Base-by-base conservation (phyloP, 2,888 invertebrate genomes). In the Serrognathus titanus region DNA sequence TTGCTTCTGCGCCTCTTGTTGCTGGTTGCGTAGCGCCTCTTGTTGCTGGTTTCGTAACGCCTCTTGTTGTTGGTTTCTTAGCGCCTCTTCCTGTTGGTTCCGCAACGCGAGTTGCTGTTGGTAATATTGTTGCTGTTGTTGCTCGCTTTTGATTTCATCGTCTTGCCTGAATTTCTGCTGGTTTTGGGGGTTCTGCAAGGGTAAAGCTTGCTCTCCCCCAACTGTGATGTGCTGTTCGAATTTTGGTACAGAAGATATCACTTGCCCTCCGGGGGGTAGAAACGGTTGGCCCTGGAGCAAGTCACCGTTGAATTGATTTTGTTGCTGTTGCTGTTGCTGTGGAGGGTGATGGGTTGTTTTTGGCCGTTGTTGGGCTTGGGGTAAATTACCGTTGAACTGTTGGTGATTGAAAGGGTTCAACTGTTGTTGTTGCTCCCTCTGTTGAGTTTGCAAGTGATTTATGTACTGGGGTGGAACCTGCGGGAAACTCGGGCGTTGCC, bases 141-240 rank as follows among this genome's bases (percentile, higher is more conserved):
- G 37, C 37, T 56, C 24, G 38, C 6, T 5, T 31, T 7, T 31
- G 4, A 7, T 47, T 43, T 50, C 20, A 37, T 36, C 40, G 41
- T n/a, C 10, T 24, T 20, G 7, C 4, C 24, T 11, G 49, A 55
- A 37, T 57, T 48, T 48, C 46, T 56, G 51, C 46, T 55, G 48
- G 46, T 61, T 49, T 10, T 53, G 45, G 1, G 58, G 50, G 6
- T 63, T 60, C 61, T 69, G 71, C 12, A 59, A 57, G 3, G 66
- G 54, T 7, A 66, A 60, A 55, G 71, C 68, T 39, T 65, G 68
- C 35, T 31, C 16, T 10, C 13, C 24, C 66, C 79, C 77, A n/a
- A 85, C 80, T 10, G 87, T 83, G 60, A 87, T 83, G 66, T 92
- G 92, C 65, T 91, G 90, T 75, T 92, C 92, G 63, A 84, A 86